phyloP scores from a whole-genome alignment of 1,140 invertebrate genomes.

The Sinella curviseta region DNA sequence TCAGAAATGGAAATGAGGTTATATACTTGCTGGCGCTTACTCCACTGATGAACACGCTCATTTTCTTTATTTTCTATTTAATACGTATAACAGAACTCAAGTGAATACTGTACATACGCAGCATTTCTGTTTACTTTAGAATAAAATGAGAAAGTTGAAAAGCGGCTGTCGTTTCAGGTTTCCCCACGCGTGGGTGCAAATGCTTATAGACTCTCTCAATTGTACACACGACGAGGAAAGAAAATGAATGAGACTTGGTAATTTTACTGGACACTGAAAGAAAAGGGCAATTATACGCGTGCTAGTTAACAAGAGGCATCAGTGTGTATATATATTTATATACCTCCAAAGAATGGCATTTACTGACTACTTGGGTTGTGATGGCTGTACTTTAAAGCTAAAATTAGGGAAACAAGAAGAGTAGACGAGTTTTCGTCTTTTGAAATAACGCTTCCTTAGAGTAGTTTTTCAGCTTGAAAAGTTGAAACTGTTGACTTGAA shows the following conservation, averaged over 20 bases:
- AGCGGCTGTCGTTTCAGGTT: neutral
- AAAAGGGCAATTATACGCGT: neutral
- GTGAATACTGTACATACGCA: too few species aligned
- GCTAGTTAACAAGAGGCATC: neutral
- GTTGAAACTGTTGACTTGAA: too few species aligned
- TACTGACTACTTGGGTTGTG: too few species aligned
- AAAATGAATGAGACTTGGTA: neutral
- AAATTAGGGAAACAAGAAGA: too few species aligned
- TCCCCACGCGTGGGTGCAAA: neutral
- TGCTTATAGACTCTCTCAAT: too few species aligned
- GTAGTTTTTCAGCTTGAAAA: too few species aligned
- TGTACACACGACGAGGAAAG: neutral
- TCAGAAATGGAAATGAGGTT: neutral
- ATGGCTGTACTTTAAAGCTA: too few species aligned
- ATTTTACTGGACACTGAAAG: neutral
- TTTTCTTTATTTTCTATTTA: neutral
- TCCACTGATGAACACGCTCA: neutral
- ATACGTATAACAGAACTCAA: neutral
- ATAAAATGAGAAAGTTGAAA: neutral
- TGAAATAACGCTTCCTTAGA: too few species aligned
- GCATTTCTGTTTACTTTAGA: neutral
- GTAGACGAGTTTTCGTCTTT: too few species aligned
- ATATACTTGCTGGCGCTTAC: neutral
- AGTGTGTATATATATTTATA: too few species aligned
- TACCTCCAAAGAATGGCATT: too few species aligned